These are phyloP conservation scores for Bubo bubo DNA, from an alignment of 2,113 vertebrate genomes.

Conservation along the genomic window DNA sequence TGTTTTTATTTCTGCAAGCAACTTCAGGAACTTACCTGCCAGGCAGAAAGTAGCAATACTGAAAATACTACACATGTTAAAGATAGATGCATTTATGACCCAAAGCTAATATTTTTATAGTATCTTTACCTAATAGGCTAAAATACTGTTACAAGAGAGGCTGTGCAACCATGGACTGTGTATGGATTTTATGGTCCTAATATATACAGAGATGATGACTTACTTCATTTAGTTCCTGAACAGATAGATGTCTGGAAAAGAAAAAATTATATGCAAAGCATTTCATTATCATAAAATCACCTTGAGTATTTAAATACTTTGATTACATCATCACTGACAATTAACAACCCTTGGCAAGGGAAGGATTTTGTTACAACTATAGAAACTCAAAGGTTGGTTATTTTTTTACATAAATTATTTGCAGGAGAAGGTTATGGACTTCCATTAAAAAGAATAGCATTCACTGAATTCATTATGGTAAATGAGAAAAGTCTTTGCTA, in stretches of 20 bases:
- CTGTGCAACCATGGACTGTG: background rate
- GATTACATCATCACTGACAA: background rate
- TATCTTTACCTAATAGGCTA: background rate
- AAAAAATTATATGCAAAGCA: background rate
- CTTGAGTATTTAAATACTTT: background rate
- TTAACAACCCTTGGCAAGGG: background rate
- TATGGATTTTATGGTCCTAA: background rate
- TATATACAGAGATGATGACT: constrained; percentile 2
- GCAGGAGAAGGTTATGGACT: background rate
- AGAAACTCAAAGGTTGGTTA: background rate
- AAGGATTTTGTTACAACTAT: background rate
- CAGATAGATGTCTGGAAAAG: constrained; percentile 32
- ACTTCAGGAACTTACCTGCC: background rate
- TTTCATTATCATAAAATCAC: background rate
- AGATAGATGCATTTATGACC: background rate
- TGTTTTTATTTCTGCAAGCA: background rate
- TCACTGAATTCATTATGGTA: background rate
- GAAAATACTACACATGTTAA: background rate
- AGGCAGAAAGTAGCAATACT: background rate
- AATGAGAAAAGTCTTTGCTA: background rate
- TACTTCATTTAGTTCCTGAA: constrained; percentile 28
- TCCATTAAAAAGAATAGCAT: background rate
- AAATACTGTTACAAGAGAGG: background rate
- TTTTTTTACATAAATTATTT: constrained; percentile 12
- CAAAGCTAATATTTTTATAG: background rate